Conservation (phyloP, 2,797 vertebrate genomes). For the Sphaeramia orbicularis region DNA sequence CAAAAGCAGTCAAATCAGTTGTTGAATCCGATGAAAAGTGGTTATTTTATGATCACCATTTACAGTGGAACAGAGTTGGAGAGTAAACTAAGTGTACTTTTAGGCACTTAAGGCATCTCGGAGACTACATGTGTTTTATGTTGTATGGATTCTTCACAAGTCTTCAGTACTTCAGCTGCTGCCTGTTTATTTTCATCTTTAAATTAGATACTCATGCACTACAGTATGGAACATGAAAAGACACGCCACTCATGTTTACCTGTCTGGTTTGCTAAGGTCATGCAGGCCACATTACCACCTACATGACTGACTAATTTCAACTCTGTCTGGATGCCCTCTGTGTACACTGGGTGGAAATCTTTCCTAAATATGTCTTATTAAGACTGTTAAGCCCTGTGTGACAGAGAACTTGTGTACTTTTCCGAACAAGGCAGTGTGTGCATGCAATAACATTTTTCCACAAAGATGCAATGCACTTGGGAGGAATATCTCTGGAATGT, state of each 20-base stretch:
- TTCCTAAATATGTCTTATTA: slow-evolving; percentile 68
- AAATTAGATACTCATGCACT: slow-evolving; percentile 65
- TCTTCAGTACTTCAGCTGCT: slow-evolving; percentile 32
- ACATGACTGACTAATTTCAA: slow-evolving; percentile 65
- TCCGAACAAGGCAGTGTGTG: slow-evolving; percentile 60
- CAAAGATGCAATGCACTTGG: slow-evolving; percentile 77
- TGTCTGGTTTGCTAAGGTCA: slow-evolving; percentile 78
- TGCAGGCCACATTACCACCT: slow-evolving; percentile 62
- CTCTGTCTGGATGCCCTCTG: slow-evolving; percentile 59
- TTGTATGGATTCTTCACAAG: slow-evolving; percentile 16
- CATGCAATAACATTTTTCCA: slow-evolving; percentile 79
- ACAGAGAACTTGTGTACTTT: slow-evolving; percentile 76
- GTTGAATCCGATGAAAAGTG: slow-evolving; percentile 44
- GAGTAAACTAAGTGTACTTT: slow-evolving; percentile 13
- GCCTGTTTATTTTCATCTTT: slow-evolving; percentile 65
- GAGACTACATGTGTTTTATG: slow-evolving; percentile 28
- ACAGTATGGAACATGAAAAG: slow-evolving; percentile 63
- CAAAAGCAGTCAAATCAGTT: slow-evolving; percentile 48
- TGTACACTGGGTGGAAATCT: slow-evolving; percentile 63
- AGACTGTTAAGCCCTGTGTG: slow-evolving; percentile 62
- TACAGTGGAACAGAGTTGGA: slow-evolving; percentile 20
- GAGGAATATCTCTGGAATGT: slow-evolving; percentile 83
- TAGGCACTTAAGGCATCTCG: slow-evolving; percentile 9
- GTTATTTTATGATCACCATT: slow-evolving; percentile 40
- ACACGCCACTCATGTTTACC: slow-evolving; percentile 75